A percentile compares a stretch with the other conserved stretches of the same genome.
Evolutionary conservation across 2,888 invertebrate genomes (phyloP).

Genomic region (Dryomyza anilis): DNA sequence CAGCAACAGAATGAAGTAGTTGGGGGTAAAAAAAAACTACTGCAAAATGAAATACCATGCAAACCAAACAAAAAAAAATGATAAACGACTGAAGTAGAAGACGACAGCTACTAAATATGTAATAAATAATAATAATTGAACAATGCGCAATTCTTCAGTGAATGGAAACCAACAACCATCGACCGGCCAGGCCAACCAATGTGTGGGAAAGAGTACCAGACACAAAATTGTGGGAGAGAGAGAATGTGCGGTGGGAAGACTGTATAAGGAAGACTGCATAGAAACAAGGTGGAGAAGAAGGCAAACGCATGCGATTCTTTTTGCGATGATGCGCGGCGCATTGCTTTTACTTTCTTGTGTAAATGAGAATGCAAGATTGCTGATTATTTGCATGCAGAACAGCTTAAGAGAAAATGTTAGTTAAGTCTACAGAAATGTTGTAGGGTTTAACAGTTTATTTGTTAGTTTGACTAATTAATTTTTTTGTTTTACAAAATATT

Average conservation of each 20-base stretch:
- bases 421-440: not conserved
- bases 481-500: too few relatives aligned
- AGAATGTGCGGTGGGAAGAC: not conserved
- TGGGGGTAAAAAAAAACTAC: not conserved
- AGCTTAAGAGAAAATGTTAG: not conserved
- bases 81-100: not conserved
- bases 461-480: too few relatives aligned
- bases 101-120: not conserved
- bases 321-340: not conserved
- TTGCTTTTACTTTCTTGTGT: conserved; percentile 15
- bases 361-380: not conserved
- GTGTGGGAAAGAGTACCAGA: not conserved
- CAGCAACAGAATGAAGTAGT: not conserved
- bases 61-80: not conserved
- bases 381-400: conserved; percentile 1
- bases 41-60: not conserved
- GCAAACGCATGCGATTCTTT: not conserved
- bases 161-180: not conserved
- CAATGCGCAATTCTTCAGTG: conserved; percentile 12
- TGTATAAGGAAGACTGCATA: not conserved
- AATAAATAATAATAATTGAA: conserved; percentile 10
- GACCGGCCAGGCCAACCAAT: not conserved
- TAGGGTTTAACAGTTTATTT: not conserved
- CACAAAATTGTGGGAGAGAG: too few relatives aligned
- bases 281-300: not conserved